These are phyloP conservation scores for Tetropium fuscum DNA, from an alignment of 2,888 invertebrate genomes.

Conservation along the genomic window DNA sequence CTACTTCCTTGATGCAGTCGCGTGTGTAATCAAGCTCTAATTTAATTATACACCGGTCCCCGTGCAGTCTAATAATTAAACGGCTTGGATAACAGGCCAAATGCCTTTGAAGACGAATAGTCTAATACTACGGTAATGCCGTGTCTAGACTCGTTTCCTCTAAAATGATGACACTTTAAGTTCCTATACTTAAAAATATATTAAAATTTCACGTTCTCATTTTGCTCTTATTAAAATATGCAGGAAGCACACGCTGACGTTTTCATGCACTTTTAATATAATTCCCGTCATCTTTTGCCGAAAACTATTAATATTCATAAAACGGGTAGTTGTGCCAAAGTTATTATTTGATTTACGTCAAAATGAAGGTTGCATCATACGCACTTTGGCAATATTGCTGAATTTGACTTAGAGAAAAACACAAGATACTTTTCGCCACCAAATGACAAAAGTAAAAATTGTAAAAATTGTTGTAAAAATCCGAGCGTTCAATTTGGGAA, in stretches of 20 bases:
- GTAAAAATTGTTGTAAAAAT: too few species aligned
- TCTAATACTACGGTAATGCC: slow-evolving; percentile 38
- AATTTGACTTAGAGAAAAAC: too few species aligned
- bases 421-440: too few species aligned
- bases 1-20: slow-evolving; percentile 33
- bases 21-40: slow-evolving; percentile 55
- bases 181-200: slow-evolving; percentile 26
- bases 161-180: slow-evolving; percentile 34
- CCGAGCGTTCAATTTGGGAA: too few species aligned
- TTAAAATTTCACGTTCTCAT: slow-evolving; percentile 26
- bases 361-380: too few species aligned
- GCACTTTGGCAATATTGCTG: too few species aligned
- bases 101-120: slow-evolving; percentile 46
- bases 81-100: slow-evolving; percentile 45
- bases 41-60: slow-evolving; percentile 53
- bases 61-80: slow-evolving; percentile 55
- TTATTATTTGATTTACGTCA: too few species aligned
- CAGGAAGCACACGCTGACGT: background rate
- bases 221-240: slow-evolving; percentile 8
- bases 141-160: slow-evolving; percentile 36
- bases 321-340: too few species aligned
- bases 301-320: too few species aligned
- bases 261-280: background rate
- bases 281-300: too few species aligned
- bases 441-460: background rate